These are phyloP conservation scores for Limenitis camilla DNA, from an alignment of 2,888 invertebrate species.

Conservation along the genomic window DNA sequence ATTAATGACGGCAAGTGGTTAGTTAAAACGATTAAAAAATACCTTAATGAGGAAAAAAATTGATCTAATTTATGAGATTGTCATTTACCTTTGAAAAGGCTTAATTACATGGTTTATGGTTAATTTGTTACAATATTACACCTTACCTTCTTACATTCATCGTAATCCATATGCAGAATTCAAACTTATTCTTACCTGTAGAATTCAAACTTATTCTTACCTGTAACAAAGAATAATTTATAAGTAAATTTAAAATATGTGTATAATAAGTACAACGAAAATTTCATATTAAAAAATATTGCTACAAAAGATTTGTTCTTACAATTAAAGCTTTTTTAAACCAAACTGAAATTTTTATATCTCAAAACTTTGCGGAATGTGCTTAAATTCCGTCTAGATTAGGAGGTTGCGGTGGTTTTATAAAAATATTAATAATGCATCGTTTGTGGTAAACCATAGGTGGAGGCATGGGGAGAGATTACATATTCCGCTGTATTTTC, in stretches of 20 bases:
- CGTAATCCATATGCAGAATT: too few species aligned
- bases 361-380: constrained; percentile 10
- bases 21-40: too few species aligned
- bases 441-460: constrained; percentile 41
- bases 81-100: too few species aligned
- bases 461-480: constrained; percentile 17
- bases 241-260: not conserved
- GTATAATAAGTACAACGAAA: not conserved
- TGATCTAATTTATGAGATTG: too few species aligned
- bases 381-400: constrained; percentile 19
- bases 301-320: not conserved
- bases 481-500: constrained; percentile 5
- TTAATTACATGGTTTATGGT: too few species aligned
- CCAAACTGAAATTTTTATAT: constrained; percentile 10
- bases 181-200: constrained; percentile 8
- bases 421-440: constrained; percentile 52
- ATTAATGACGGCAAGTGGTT: too few species aligned
- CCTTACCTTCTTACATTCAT: too few species aligned
- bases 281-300: not conserved
- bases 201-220: constrained; percentile 4
- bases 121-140: too few species aligned
- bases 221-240: constrained; percentile 5
- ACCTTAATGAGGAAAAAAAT: too few species aligned
- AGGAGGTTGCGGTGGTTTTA: constrained; percentile 28
- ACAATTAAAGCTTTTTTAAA: not conserved